A percentile compares a stretch with the other conserved stretches of the same genome.
These are phyloP conservation scores for Pristionchus arcanus DNA, from an alignment of 2,888 invertebrate genomes.

Conservation along the genomic window DNA sequence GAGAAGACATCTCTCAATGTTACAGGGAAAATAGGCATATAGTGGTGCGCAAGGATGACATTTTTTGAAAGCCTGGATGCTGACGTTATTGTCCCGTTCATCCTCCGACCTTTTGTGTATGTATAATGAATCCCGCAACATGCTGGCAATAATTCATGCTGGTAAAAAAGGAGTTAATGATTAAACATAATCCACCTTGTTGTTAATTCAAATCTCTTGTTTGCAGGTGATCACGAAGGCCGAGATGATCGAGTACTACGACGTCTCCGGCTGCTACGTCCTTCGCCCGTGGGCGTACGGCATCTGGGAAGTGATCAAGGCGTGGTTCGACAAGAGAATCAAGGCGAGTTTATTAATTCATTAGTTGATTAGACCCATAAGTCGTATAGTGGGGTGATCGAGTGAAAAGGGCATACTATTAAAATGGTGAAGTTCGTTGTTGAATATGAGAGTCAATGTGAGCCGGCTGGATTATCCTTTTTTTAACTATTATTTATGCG, in stretches of 20 bases:
- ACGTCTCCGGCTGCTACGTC: slow-evolving; percentile 98
- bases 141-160: no score
- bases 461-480: no score
- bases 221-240: slow-evolving; percentile 87
- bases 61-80: no score
- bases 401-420: no score
- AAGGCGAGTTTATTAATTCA: slow-evolving; percentile 77
- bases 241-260: slow-evolving; percentile 99
- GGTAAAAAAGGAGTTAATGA: neutral
- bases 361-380: neutral
- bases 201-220: neutral
- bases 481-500: neutral
- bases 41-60: no score
- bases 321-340: slow-evolving; percentile 68
- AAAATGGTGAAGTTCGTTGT: no score
- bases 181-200: neutral
- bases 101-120: no score
- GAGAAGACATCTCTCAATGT: no score
- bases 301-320: slow-evolving; percentile 91
- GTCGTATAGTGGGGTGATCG: neutral
- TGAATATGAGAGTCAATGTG: no score
- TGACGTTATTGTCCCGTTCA: no score
- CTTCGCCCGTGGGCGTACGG: slow-evolving; percentile 95
- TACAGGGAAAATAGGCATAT: no score
- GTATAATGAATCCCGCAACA: no score